These are phyloP conservation scores for Heloderma charlesbogerti DNA, from an alignment of 2,113 vertebrate genomes.

Conservation along the genomic window DNA sequence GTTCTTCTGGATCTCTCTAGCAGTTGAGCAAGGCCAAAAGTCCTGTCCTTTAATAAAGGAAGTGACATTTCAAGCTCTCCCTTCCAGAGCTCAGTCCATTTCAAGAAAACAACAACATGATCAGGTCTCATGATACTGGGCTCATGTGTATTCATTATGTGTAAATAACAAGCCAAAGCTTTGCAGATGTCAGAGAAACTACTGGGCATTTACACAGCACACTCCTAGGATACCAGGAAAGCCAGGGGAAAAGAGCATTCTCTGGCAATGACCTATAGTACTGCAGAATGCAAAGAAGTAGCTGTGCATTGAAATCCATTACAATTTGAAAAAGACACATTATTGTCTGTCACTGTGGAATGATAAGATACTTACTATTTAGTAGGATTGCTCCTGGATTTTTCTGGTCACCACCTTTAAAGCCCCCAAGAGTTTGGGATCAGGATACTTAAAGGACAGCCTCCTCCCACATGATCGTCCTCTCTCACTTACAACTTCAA, in stretches of 20 bases:
- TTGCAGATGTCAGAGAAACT: constrained; percentile 33
- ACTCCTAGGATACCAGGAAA: constrained; percentile 14
- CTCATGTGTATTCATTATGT: constrained; percentile 57
- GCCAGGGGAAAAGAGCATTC: neutral
- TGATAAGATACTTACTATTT: neutral
- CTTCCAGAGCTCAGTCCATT: neutral
- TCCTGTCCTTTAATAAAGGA: constrained; percentile 27
- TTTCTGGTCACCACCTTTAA: neutral
- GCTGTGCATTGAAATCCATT: neutral
- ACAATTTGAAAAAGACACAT: neutral
- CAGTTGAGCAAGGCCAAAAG: neutral
- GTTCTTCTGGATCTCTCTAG: neutral
- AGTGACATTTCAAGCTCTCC: constrained; percentile 20
- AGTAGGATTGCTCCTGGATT: neutral
- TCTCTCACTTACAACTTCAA: neutral
- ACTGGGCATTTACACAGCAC: neutral
- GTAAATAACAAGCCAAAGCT: constrained; percentile 61
- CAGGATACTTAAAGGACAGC: neutral
- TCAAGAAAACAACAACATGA: neutral
- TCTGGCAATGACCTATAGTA: constrained; percentile 48
- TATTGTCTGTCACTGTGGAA: neutral
- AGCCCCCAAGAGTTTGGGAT: neutral
- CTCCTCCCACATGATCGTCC: too few relatives aligned
- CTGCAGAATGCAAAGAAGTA: constrained; percentile 25
- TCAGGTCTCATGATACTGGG: constrained; percentile 23